These are phyloP conservation scores for Petrolisthes cinctipes DNA, from an alignment of 2,888 invertebrate species.

Conservation along the genomic window DNA sequence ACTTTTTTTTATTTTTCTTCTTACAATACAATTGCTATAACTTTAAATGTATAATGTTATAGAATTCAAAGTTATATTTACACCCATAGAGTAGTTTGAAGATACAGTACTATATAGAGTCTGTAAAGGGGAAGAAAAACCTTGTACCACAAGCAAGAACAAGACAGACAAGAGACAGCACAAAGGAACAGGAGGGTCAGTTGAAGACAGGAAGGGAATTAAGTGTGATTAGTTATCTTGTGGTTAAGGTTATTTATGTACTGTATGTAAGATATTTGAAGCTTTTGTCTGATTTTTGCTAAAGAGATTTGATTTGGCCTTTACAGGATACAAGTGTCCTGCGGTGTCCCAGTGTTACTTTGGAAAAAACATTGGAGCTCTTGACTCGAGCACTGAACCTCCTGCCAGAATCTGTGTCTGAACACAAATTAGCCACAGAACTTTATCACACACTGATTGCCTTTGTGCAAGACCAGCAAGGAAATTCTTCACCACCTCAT, in stretches of 20 bases:
- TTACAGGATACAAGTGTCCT: constrained; percentile 43
- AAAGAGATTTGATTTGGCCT: background rate
- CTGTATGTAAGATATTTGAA: background rate
- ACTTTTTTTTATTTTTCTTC: no score
- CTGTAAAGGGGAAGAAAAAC: no score
- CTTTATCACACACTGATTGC: constrained; percentile 45
- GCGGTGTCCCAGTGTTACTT: constrained; percentile 44
- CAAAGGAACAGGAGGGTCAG: background rate
- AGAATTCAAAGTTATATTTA: no score
- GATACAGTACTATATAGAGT: no score
- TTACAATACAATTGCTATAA: no score
- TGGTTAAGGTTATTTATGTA: background rate
- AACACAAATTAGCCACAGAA: constrained; percentile 46
- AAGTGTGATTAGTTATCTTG: background rate
- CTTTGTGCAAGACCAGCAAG: constrained; percentile 36
- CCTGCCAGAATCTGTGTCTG: constrained; percentile 39
- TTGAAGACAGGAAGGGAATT: background rate
- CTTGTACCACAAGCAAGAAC: no score
- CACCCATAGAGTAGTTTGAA: no score
- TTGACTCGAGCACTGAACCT: constrained; percentile 49
- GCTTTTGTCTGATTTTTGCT: background rate
- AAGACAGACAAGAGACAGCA: no score
- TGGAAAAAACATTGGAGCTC: constrained; percentile 36
- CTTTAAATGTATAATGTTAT: no score
- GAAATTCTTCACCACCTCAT: background rate